phyloP scores from a whole-genome alignment of 2,797 vertebrate genomes.

The Acanthornis magna region DNA sequence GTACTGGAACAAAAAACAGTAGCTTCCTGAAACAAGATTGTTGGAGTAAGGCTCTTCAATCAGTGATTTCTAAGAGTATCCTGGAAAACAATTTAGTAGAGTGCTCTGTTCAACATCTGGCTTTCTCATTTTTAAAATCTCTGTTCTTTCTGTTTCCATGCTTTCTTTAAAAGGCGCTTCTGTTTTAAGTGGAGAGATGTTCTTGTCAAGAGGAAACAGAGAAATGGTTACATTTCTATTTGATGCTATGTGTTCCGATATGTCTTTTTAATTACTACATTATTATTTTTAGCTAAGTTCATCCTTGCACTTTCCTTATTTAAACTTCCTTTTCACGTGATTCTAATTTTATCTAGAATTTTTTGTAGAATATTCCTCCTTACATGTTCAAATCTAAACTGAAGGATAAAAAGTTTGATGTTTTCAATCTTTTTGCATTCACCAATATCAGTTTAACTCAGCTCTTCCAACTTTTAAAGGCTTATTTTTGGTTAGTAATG shows the following conservation, averaged over 20 bases:
- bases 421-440: not conserved
- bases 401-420: not conserved
- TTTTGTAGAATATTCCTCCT: not conserved
- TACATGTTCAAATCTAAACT: not conserved
- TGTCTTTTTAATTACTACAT: not conserved
- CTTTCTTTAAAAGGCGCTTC: not conserved
- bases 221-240: not conserved
- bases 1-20: not conserved
- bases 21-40: conserved; percentile 23
- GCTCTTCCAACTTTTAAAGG: not conserved
- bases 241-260: not conserved
- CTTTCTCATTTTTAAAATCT: not conserved
- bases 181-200: not conserved
- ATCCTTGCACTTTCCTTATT: not conserved
- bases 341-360: not conserved
- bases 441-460: not conserved
- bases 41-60: not conserved
- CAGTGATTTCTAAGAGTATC: conserved; percentile 2
- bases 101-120: not conserved
- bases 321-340: not conserved
- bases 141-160: not conserved
- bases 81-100: not conserved
- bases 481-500: not conserved
- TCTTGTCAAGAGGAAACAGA: not conserved
- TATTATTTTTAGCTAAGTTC: conserved; percentile 28